A percentile compares a stretch with the other conserved stretches of the same genome.
Conservation (phyloP, 2,797 vertebrate species). For the Paedocypris micromegethes region DNA sequence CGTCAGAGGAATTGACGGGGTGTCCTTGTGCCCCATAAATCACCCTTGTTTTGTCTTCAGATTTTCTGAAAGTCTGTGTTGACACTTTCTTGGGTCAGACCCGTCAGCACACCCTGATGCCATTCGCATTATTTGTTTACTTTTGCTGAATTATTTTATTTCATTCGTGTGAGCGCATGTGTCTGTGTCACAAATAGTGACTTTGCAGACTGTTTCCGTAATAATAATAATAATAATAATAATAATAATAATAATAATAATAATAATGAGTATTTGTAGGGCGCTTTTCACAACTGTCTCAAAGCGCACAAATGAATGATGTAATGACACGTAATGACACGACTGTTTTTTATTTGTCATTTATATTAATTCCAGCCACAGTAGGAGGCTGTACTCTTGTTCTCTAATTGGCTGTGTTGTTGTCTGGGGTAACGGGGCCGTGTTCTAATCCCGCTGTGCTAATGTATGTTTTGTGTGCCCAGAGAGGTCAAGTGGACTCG, state of each 20-base stretch:
- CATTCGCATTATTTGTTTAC: constrained; percentile 1
- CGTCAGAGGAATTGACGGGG: constrained; percentile 16
- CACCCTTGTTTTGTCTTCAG: constrained; percentile 9
- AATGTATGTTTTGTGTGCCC: constrained; percentile 60
- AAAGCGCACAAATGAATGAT: no score
- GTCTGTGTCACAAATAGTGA: neutral
- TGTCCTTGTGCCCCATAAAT: constrained; percentile 10
- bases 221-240: no score
- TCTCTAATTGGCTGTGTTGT: constrained; percentile 51
- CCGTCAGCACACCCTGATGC: neutral
- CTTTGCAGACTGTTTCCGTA: neutral
- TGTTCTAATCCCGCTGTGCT: constrained; percentile 58
- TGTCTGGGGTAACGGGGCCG: constrained; percentile 32
- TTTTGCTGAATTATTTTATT: neutral
- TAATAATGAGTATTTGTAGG: no score
- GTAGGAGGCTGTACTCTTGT: constrained; percentile 47
- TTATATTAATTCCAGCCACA: constrained; percentile 33
- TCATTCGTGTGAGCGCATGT: neutral
- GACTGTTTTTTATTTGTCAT: neutral
- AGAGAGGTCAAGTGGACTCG: constrained; percentile 60
- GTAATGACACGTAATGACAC: no score
- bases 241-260: no score
- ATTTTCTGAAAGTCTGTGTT: constrained; percentile 7
- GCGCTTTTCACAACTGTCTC: no score
- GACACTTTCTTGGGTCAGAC: neutral